These are phyloP conservation scores for Notechis scutatus DNA, from an alignment of 2,113 vertebrate species.

Conservation along the genomic window DNA sequence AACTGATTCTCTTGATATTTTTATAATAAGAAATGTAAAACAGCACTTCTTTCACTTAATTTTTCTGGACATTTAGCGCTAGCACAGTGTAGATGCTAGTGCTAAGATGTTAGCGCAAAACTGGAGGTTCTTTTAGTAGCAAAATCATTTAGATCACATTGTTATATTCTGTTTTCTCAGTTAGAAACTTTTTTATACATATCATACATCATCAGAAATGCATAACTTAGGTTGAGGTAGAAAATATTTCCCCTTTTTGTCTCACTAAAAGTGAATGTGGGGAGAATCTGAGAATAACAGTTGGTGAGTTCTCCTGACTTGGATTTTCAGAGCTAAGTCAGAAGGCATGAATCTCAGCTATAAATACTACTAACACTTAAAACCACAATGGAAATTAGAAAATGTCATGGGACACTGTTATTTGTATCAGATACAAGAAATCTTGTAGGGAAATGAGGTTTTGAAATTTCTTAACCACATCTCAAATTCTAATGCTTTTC, in stretches of 20 bases:
- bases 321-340: not conserved
- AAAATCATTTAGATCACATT: too few species aligned
- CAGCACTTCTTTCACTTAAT: not conserved
- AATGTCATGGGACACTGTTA: not conserved
- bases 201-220: not conserved
- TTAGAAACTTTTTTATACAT: not conserved
- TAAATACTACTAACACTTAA: not conserved
- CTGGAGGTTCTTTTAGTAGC: not conserved
- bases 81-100: not conserved
- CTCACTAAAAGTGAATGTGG: not conserved
- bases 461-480: not conserved
- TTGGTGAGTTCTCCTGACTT: not conserved
- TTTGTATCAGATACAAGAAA: not conserved
- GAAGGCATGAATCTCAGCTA: not conserved
- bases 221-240: not conserved
- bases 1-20: not conserved
- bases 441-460: too few species aligned
- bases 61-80: not conserved
- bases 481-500: not conserved
- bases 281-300: not conserved
- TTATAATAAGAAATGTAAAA: not conserved
- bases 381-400: not conserved
- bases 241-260: not conserved
- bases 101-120: not conserved
- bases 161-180: not conserved